Conservation (phyloP, 2,113 vertebrate species). For the Colossoma macropomum region DNA sequence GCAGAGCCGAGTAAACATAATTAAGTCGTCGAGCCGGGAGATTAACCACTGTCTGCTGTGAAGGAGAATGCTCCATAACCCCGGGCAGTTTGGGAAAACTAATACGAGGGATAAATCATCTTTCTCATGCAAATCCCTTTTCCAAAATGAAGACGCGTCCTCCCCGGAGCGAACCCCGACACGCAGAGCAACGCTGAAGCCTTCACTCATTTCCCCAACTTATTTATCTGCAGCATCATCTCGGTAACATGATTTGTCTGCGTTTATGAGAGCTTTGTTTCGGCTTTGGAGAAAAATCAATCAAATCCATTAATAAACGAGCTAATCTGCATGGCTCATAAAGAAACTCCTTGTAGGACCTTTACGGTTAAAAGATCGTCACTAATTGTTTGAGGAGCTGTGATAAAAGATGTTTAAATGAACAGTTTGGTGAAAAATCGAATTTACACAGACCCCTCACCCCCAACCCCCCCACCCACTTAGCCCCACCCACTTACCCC, state of each 20-base stretch:
- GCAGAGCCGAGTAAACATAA: slow-evolving; percentile 17
- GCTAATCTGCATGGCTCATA: background rate
- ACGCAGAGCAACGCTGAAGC: background rate
- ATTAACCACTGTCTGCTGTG: slow-evolving; percentile 25
- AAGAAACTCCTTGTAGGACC: background rate
- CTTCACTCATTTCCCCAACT: background rate
- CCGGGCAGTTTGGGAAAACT: slow-evolving; percentile 52
- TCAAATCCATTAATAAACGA: background rate
- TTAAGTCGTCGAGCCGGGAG: slow-evolving; percentile 30
- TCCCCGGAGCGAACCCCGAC: slow-evolving; percentile 56
- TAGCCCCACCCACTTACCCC: too few species aligned
- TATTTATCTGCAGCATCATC: slow-evolving; percentile 5
- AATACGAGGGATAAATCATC: slow-evolving; percentile 57
- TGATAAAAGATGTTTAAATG: background rate
- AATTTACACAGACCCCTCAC: background rate
- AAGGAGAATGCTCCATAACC: slow-evolving; percentile 53
- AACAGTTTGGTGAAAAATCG: background rate
- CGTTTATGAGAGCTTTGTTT: background rate
- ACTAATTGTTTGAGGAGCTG: background rate
- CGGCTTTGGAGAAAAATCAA: background rate
- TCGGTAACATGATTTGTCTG: background rate
- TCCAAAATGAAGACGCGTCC: slow-evolving; percentile 52
- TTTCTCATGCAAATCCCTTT: slow-evolving; percentile 59
- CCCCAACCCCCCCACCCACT: background rate
- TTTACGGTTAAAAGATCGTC: background rate